These are phyloP conservation scores for Caenorhabditis sinica DNA, from an alignment of 2,888 invertebrate species.

Conservation along the genomic window DNA sequence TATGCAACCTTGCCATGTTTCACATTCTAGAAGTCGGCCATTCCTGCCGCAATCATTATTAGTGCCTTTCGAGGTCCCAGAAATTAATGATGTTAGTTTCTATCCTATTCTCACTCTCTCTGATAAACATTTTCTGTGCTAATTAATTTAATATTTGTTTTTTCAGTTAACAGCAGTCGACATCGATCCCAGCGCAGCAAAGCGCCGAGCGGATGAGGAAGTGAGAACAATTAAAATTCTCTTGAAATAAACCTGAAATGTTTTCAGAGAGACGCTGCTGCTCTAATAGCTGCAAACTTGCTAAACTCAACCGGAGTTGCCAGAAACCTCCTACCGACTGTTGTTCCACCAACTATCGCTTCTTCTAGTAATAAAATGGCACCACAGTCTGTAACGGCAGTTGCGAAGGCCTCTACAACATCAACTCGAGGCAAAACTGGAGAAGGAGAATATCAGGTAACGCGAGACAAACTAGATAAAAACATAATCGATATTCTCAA, in stretches of 20 bases:
- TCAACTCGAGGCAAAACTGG: slow-evolving; percentile 72
- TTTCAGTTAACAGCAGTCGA: slow-evolving; percentile 48
- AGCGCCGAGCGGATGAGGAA: slow-evolving; percentile 73
- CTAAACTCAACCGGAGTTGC: slow-evolving; percentile 36
- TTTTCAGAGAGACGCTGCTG: slow-evolving; percentile 44
- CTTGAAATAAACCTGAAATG: not conserved
- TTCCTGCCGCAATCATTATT: too few relatives aligned
- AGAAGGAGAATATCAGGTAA: slow-evolving; percentile 83
- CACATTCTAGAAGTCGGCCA: too few relatives aligned
- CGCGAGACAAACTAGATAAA: not conserved
- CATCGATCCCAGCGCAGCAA: slow-evolving; percentile 63
- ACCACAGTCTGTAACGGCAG: slow-evolving; percentile 46
- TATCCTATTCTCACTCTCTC: not conserved
- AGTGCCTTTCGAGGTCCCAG: too few relatives aligned
- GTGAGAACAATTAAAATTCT: slow-evolving; percentile 11
- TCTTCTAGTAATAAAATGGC: slow-evolving; percentile 61
- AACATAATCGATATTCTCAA: not conserved
- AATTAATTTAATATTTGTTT: not conserved
- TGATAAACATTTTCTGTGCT: not conserved
- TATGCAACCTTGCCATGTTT: too few relatives aligned
- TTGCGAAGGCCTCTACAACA: slow-evolving; percentile 54
- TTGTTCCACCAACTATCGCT: slow-evolving; percentile 11
- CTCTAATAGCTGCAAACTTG: slow-evolving; percentile 24
- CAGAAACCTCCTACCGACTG: slow-evolving; percentile 34
- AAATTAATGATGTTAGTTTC: too few relatives aligned